Base-by-base conservation (phyloP, 2,797 vertebrate species). In the Cottoperca gobio region DNA sequence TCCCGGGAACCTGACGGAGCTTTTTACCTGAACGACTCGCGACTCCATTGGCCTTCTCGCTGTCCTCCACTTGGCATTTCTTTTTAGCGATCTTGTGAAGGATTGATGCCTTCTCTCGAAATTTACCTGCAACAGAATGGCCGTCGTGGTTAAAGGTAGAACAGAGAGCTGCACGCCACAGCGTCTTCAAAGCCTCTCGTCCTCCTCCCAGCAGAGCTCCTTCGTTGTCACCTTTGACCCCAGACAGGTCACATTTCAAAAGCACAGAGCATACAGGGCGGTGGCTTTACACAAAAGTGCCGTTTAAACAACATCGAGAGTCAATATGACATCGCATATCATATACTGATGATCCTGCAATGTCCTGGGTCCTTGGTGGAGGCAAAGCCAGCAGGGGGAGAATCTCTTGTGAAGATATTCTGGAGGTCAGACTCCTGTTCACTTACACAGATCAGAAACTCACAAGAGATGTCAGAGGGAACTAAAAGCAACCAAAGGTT, bases 61-160 rank as follows among this genome's bases (percentile, higher is more conserved):
- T 95, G 83, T 99, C 97, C 83, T 98, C 97, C 71, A 97, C 97
- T 78, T 98, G 97, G 87, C 97, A 98, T 92, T 99, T 99, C 96
- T 97, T 99, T 95, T 99, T 99, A 73, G 98, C 98, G 0, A 99
- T 98, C 95, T 99, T 99, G 89, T 99, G 97, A 69, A 99, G 97
- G 88, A 99, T 99, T 63, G 98, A 98, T 0, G 97, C 98, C 83
- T 97, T 99, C 94, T 99, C 98, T 82, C 97, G 96, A 90, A 99
- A 99, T 85, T 96, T 97, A 80, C 98, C 98, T 99, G 94, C 91
- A 94, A 92, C 46, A 88, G 58, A 87, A 60, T 31, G 4, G 26
- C 55, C 62, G 57, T 46, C 37, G 9, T 5, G 64, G 58, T 91
- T 55, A 88, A 73, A 69, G 1, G 4, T 0, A 19, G 28, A 72